A percentile compares a stretch with the other conserved stretches of the same genome.
These are phyloP conservation scores for Brotogeris chrysoptera DNA, from an alignment of 2,797 vertebrate genomes.

Conservation along the genomic window DNA sequence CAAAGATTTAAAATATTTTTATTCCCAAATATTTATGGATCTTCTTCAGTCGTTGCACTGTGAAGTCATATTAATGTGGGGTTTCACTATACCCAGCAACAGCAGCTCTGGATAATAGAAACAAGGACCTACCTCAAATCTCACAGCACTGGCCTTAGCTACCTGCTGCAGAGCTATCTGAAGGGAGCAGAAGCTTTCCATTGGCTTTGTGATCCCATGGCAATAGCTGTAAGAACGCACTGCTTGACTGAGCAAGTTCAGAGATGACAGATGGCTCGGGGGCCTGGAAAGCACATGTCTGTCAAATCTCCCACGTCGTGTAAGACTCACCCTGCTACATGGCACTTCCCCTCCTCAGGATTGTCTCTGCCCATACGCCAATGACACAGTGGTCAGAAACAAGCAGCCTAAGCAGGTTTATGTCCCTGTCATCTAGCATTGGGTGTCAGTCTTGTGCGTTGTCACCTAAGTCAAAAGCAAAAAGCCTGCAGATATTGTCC, in stretches of 20 bases:
- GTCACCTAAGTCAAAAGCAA: background rate
- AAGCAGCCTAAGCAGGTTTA: background rate
- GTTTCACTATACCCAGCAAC: background rate
- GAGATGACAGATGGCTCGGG: background rate
- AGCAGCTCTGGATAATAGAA: background rate
- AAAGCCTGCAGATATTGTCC: background rate
- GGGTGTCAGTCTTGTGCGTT: rapidly evolving
- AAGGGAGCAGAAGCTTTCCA: background rate
- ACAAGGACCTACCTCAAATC: background rate
- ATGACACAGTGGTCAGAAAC: background rate
- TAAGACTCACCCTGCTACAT: background rate
- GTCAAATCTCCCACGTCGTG: rapidly evolving
- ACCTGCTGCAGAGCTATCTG: background rate
- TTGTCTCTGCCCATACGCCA: background rate
- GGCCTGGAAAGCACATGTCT: background rate
- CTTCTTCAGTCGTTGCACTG: background rate
- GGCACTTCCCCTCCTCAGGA: background rate
- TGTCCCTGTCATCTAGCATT: background rate
- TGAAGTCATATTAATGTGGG: background rate
- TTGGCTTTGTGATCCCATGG: background rate
- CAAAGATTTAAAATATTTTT: background rate
- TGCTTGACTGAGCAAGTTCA: background rate
- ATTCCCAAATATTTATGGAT: background rate
- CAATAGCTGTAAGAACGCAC: background rate
- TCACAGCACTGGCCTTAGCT: background rate